Percentiles rank a stretch among this genome's conserved stretches.
phyloP scores from a whole-genome alignment of 2,797 vertebrate genomes.

The Pipistrellus kuhlii region DNA sequence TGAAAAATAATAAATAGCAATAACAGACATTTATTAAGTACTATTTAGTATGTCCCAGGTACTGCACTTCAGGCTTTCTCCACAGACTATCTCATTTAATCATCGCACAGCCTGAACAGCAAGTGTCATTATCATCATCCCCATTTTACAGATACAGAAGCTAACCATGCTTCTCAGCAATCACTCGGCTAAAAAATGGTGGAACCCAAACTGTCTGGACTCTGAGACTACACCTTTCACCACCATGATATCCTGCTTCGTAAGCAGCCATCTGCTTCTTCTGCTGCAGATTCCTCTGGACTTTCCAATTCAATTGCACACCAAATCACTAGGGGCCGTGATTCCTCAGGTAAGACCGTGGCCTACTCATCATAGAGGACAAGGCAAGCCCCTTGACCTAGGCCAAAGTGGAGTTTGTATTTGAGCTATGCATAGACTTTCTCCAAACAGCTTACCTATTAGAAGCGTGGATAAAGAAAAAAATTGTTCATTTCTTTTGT shows the following conservation, averaged over 20 bases:
- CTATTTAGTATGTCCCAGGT: neutral
- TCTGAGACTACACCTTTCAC: neutral
- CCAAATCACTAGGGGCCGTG: conserved; percentile 78
- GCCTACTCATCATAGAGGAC: neutral
- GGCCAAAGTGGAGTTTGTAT: neutral
- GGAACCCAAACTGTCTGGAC: neutral
- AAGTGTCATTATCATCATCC: neutral
- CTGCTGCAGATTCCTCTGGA: conserved; percentile 72
- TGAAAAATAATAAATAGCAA: neutral
- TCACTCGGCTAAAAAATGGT: neutral
- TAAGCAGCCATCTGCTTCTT: neutral
- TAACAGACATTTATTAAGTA: neutral
- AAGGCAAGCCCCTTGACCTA: neutral
- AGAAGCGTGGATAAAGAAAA: neutral
- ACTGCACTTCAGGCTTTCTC: neutral
- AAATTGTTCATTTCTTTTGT: neutral
- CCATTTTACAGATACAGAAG: neutral
- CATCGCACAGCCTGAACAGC: neutral
- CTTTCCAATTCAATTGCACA: conserved; percentile 68
- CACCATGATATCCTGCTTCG: neutral
- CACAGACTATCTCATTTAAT: neutral
- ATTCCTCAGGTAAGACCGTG: conserved; percentile 83
- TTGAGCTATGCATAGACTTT: neutral
- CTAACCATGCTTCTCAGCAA: neutral
- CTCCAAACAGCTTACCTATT: neutral